Conservation (phyloP, 2,797 vertebrate genomes). For the Gymnothorax javanicus region DNA sequence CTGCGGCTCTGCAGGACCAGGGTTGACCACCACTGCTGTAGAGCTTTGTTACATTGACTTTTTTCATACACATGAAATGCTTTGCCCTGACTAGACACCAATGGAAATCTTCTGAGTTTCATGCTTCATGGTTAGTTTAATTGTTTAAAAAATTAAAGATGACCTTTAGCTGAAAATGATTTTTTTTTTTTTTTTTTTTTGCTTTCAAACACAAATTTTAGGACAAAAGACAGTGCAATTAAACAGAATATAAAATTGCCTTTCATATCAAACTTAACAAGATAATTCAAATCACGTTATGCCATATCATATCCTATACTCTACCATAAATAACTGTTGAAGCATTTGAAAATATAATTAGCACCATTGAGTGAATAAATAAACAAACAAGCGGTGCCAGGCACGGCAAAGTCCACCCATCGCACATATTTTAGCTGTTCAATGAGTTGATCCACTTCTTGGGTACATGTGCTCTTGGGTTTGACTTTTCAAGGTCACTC, state of each 20-base stretch:
- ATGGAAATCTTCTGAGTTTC: slow-evolving; percentile 4
- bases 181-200: slow-evolving; percentile 4
- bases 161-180: neutral
- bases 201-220: neutral
- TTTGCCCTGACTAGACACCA: slow-evolving; percentile 45
- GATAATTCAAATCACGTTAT: neutral
- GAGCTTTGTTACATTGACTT: slow-evolving; percentile 49
- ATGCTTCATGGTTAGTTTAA: neutral
- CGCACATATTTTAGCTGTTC: too few species aligned
- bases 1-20: too few species aligned
- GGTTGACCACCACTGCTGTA: too few species aligned
- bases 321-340: neutral
- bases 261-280: neutral
- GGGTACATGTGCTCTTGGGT: too few species aligned
- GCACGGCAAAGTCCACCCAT: too few species aligned
- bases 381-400: neutral
- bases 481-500: too few species aligned
- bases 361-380: neutral
- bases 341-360: neutral
- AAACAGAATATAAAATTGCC: too few species aligned
- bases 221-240: neutral
- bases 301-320: neutral
- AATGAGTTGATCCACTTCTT: too few species aligned
- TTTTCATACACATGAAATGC: slow-evolving; percentile 51
- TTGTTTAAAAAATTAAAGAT: neutral